Base-by-base conservation (phyloP, 2,113 vertebrate species). In the Rhinolophus ferrumequinum region DNA sequence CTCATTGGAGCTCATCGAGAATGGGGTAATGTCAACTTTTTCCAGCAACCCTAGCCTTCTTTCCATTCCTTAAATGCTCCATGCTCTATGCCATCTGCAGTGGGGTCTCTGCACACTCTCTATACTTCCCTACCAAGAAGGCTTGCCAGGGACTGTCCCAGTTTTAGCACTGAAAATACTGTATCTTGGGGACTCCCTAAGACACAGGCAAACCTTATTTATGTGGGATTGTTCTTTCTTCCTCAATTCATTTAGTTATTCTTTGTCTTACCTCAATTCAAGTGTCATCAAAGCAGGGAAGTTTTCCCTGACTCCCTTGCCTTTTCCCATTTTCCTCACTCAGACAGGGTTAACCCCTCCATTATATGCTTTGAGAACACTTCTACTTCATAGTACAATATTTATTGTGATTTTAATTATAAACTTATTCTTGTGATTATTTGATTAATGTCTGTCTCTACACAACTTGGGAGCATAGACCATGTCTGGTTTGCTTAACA, bases 221-320 rank as follows among this genome's bases (percentile, higher is more conserved):
- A 0, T 4, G 6, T 28, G 62, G 15, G 69, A 47, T n/a, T 0
- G 0, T 13, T 73, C 54, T 62, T 33, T 30, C 21, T 60, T 38
- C 41, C 62, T 54, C 47, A 14, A 8, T 54, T 86, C 24, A 44
- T n/a, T n/a, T 5, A 22, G 14, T 41, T 70, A 15, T 8, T 72
- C 21, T 64, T n/a, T 73, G 83, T 70, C 24, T 54, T 67, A 75
- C 22, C 4, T 64, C 7, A 0, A 4, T 47, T 76, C 80, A 62
- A 64, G 47, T 22, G 38, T 35, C 28, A 21, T 15, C 47, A 67
- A 19, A 15, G 28, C 18, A 28, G 38, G 87, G 62, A 77, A 14
- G 38, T 56, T 73, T 69, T 54, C 44, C 26, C 30, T 2, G 26
- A 38, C 18, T 52, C 50, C 41, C 87, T 47, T 2, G 7, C 33